Evolutionary conservation across 2,888 invertebrate species (phyloP).

Genomic region (Hirudinaria manillensis): DNA sequence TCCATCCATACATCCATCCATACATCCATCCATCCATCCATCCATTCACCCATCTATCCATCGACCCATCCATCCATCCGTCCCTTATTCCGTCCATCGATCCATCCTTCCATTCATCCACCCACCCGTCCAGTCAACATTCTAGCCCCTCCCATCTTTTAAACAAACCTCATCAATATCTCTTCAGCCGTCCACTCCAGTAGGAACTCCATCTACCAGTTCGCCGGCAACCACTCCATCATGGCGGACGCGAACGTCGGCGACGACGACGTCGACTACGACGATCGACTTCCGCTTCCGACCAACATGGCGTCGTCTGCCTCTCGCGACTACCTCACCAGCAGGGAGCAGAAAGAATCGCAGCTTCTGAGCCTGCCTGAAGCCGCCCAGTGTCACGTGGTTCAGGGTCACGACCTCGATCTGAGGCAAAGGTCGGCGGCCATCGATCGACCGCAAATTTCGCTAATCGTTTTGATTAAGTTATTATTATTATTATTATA

Average conservation of each 20-base stretch:
- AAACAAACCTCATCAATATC: neutral
- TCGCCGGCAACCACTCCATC: neutral
- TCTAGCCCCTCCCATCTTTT: neutral
- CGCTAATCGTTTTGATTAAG: neutral
- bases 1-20: no score
- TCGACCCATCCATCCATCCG: no score
- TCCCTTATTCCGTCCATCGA: no score
- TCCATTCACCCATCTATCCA: no score
- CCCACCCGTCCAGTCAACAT: no score
- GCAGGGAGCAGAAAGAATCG: conserved; percentile 19
- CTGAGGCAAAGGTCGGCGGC: conserved; percentile 37
- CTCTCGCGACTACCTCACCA: conserved; percentile 23
- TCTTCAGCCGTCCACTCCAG: conserved; percentile 21
- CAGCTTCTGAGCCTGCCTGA: conserved; percentile 25
- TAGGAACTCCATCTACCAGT: conserved; percentile 17
- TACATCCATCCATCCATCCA: no score
- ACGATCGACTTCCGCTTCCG: neutral
- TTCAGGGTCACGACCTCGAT: conserved; percentile 32
- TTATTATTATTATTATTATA: neutral
- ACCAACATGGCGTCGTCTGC: neutral
- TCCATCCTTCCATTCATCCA: no score
- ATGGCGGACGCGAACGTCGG: neutral
- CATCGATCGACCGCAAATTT: neutral
- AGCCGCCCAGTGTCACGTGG: conserved; percentile 32
- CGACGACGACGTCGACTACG: neutral